These are phyloP conservation scores for Rhopalosiphum nymphaeae DNA, from an alignment of 2,888 invertebrate species.

Conservation along the genomic window DNA sequence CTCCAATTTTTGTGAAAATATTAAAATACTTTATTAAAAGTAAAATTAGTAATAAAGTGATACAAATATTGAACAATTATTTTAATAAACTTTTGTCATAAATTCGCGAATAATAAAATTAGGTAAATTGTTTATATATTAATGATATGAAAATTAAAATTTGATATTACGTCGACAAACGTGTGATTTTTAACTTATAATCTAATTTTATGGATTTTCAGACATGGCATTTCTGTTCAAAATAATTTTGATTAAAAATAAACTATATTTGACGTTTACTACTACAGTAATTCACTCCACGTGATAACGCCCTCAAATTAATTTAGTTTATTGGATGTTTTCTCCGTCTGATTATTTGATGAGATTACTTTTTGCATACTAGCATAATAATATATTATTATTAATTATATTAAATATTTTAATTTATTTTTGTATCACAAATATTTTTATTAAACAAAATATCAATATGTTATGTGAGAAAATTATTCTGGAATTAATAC, in stretches of 20 bases:
- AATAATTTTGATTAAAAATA: conserved; percentile 9
- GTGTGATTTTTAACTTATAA: neutral
- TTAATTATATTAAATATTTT: neutral
- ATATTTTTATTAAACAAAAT: neutral
- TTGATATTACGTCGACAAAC: neutral
- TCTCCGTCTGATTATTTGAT: neutral
- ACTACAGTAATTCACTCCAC: neutral
- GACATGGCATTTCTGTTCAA: neutral
- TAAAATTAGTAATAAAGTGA: neutral
- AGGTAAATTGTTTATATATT: neutral
- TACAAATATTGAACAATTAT: neutral
- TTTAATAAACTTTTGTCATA: neutral
- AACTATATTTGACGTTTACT: conserved; percentile 18
- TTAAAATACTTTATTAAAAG: neutral
- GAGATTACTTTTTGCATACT: neutral
- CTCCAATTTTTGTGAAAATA: neutral
- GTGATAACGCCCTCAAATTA: neutral
- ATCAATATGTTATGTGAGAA: neutral
- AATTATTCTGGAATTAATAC: neutral
- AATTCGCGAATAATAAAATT: neutral
- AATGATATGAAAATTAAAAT: neutral
- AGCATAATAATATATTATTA: neutral
- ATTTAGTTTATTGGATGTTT: neutral
- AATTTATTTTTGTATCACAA: neutral
- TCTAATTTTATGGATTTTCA: neutral